Base-by-base conservation (phyloP, 2,113 vertebrate species). In the Etheostoma spectabile region DNA sequence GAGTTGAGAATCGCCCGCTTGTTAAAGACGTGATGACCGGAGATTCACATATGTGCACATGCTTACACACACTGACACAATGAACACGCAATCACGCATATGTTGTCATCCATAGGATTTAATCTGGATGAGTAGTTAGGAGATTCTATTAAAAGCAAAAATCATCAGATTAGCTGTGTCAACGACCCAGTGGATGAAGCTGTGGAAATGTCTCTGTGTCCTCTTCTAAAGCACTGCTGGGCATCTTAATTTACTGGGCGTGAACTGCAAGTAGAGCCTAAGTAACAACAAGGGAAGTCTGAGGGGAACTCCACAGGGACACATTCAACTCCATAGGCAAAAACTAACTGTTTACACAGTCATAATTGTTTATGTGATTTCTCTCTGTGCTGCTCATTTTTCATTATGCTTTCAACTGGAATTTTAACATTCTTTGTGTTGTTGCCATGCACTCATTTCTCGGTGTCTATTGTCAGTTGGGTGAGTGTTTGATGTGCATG, bases 241-340 rank as follows among this genome's bases (percentile, higher is more conserved):
- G 77, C 67, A 79, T 87, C 82, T 85, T 84, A 85, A 89, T 93
- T 92, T 84, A 90, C 86, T 81, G 88, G 85, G 70, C 80, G 86
- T 88, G 83, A 82, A 88, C 21, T 72, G 65, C 79, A 76, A 83
- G 82, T 76, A 56, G 89, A 84, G 55, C 14, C 57, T 38, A 35
- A 77, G 61, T 46, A 77, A 74, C 60, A 68, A 14, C 19, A 56
- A 77, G 27, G 63, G 77, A 84, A 14, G 76, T 52, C 16, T 21
- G 71, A 79, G 53, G 61, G 86, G 33, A 75, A 35, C 60, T 27
- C 57, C 48, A 66, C 74, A 83, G 74, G 60, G 33, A 68, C 49
- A 59, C 63, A 67, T 64, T 70, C 45, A 80, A 0, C 21, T 38
- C 10, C 6, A 33, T 2, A 57, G 60, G 48, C 52, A 68, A 72